Conservation (phyloP, 2,888 invertebrate genomes). For the Ichneumon xanthorius region DNA sequence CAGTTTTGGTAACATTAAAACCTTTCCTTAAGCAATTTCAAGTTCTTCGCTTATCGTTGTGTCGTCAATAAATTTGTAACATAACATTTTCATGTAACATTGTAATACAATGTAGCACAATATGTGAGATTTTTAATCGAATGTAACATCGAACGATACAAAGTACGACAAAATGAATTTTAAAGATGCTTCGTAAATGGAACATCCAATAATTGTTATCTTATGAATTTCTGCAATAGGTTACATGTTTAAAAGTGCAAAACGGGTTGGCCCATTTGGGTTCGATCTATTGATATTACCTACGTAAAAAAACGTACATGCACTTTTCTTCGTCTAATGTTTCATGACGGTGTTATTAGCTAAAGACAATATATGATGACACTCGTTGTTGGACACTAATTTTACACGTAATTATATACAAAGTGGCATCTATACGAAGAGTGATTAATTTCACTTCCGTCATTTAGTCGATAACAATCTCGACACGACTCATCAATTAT, state of each 20-base stretch:
- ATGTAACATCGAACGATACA: not conserved
- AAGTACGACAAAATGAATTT: not conserved
- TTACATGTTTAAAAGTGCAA: not conserved
- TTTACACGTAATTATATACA: not conserved
- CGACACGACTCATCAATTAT: constrained; percentile 52
- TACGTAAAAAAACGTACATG: not conserved
- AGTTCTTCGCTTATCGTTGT: not conserved
- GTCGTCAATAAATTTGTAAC: not conserved
- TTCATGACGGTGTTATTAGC: not conserved
- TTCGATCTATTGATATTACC: not conserved
- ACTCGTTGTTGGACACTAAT: not conserved
- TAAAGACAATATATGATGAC: not conserved
- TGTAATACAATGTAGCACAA: not conserved
- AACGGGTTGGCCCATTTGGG: not conserved
- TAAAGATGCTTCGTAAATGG: not conserved
- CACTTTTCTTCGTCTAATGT: not conserved
- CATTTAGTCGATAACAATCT: constrained; percentile 9
- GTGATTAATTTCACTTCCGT: constrained; percentile 29
- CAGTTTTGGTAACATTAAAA: not conserved
- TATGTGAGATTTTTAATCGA: not conserved
- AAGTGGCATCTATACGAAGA: not conserved
- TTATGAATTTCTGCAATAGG: not conserved
- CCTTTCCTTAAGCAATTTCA: not conserved
- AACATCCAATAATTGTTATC: not conserved
- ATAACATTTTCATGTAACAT: not conserved